phyloP scores from a whole-genome alignment of 2,113 vertebrate genomes.

The Mystacornis crossleyi region DNA sequence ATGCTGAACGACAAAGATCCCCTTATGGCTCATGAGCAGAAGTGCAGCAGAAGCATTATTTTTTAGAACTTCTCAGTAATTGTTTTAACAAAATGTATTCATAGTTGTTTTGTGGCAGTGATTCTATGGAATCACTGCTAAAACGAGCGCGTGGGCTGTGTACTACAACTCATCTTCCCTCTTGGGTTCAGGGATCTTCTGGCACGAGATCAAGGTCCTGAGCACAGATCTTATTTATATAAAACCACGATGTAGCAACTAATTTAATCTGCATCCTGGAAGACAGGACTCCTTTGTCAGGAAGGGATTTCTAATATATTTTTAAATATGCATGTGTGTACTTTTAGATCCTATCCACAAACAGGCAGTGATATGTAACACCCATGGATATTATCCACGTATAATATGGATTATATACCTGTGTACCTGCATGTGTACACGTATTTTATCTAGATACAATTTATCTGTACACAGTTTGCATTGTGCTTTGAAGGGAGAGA shows the following conservation, averaged over 20 bases:
- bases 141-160: not conserved
- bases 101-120: not conserved
- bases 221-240: not conserved
- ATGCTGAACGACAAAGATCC: constrained; percentile 24
- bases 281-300: not conserved
- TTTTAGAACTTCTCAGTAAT: not conserved
- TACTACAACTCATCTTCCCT: not conserved
- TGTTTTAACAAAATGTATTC: not conserved
- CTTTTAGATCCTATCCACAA: not conserved
- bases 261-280: not conserved
- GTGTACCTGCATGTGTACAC: rapidly evolving
- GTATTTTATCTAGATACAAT: not conserved
- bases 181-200: not conserved
- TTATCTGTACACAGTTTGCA: not conserved
- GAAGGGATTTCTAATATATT: not conserved
- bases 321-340: rapidly evolving
- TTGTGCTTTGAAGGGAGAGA: not conserved
- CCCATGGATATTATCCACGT: not conserved
- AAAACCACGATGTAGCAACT: rapidly evolving
- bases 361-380: rapidly evolving
- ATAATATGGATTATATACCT: too few relatives aligned
- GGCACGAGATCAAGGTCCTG: not conserved
- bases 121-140: not conserved
- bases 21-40: constrained; percentile 6
- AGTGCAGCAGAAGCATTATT: constrained; percentile 12